Conservation (phyloP, 1,140 invertebrate genomes). For the Zophobas atratus region DNA sequence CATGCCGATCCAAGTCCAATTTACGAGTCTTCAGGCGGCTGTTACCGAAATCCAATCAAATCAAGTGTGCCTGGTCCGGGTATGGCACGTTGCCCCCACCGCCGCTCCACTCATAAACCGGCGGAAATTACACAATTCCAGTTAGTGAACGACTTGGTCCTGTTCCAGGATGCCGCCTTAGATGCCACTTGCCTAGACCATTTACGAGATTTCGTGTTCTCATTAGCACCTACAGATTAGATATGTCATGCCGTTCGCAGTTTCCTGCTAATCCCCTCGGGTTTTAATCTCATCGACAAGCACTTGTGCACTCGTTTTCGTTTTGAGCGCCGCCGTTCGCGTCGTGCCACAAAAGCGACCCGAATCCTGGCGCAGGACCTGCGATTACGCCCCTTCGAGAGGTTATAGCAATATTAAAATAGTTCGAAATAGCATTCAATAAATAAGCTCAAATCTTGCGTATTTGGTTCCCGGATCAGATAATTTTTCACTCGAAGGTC, state of each 20-base stretch:
- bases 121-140: conserved; percentile 58
- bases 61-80: conserved; percentile 53
- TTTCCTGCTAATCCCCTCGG: conserved; percentile 45
- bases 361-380: not conserved
- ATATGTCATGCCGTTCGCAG: conserved; percentile 48
- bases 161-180: conserved; percentile 56
- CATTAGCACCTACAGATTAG: conserved; percentile 53
- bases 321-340: conserved; percentile 1
- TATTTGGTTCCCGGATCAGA: no score
- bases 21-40: conserved; percentile 55
- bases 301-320: conserved; percentile 13
- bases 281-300: conserved; percentile 31
- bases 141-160: conserved; percentile 53
- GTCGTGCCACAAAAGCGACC: not conserved
- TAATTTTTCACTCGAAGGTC: no score
- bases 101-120: conserved; percentile 54
- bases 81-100: conserved; percentile 47
- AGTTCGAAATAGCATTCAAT: no score
- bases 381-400: not conserved
- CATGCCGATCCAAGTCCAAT: conserved; percentile 53
- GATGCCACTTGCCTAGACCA: conserved; percentile 54
- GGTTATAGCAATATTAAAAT: not conserved
- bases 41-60: conserved; percentile 58
- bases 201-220: conserved; percentile 53
- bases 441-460: no score